phyloP scores from a whole-genome alignment of 2,113 vertebrate genomes.

The Centrocercus urophasianus region DNA sequence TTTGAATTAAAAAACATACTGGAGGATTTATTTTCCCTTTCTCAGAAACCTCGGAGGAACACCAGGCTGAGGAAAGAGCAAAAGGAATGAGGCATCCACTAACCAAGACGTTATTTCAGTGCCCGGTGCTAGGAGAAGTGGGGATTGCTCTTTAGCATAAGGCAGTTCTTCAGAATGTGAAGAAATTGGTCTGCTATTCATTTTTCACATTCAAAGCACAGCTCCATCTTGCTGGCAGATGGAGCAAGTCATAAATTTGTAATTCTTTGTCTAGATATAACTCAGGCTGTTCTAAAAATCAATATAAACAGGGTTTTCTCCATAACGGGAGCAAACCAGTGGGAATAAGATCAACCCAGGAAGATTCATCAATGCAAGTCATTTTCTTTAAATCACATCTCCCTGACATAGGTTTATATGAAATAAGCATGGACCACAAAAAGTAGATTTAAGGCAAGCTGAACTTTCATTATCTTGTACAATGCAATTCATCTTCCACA shows the following conservation, averaged over 20 bases:
- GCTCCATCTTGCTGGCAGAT: not conserved
- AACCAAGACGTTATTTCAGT: not conserved
- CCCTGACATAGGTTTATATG: not conserved
- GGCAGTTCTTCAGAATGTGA: not conserved
- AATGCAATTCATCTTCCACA: not conserved
- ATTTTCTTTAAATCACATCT: not conserved
- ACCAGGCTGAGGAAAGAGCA: not conserved
- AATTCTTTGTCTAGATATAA: not conserved
- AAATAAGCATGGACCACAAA: not conserved
- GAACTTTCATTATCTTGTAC: not conserved
- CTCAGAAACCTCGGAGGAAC: not conserved
- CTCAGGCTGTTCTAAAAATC: not conserved
- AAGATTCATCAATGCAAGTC: not conserved
- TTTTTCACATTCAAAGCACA: not conserved
- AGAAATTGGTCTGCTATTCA: not conserved
- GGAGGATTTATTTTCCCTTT: not conserved
- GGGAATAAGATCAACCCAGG: not conserved
- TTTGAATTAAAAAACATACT: not conserved
- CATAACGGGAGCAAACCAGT: not conserved
- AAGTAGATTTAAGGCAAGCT: not conserved
- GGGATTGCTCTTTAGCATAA: not conserved
- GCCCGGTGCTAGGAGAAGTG: not conserved
- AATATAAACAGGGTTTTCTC: not conserved
- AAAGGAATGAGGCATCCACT: not conserved
- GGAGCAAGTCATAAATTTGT: not conserved